phyloP scores from a whole-genome alignment of 2,888 invertebrate species.

The Patella depressa region DNA sequence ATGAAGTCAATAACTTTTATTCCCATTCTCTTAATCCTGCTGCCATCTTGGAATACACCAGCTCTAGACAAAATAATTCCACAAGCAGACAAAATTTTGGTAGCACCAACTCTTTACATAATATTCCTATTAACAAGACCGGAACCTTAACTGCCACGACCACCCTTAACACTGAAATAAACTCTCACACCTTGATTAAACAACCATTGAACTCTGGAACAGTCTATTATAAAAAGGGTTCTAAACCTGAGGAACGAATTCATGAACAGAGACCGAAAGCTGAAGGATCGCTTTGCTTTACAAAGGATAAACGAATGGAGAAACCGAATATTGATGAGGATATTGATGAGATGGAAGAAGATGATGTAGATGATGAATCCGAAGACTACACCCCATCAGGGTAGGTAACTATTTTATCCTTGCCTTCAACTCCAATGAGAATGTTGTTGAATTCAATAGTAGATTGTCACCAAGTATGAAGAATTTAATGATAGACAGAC shows the following conservation, averaged over 20 bases:
- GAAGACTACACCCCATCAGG: slow-evolving; percentile 35
- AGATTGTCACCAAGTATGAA: no score
- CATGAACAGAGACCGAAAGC: slow-evolving; percentile 55
- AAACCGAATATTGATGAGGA: slow-evolving; percentile 28
- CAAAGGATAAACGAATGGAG: slow-evolving; percentile 18
- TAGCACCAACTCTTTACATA: background rate
- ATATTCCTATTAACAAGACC: background rate
- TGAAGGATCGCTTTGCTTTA: slow-evolving; percentile 52
- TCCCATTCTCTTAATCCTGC: background rate
- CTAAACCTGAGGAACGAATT: slow-evolving; percentile 43
- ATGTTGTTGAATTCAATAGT: no score
- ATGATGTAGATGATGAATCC: slow-evolving; percentile 45
- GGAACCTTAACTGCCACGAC: slow-evolving; percentile 22
- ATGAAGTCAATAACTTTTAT: slow-evolving; percentile 40
- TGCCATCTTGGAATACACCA: slow-evolving; percentile 3
- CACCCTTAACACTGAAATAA: slow-evolving; percentile 24
- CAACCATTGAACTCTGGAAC: slow-evolving; percentile 43
- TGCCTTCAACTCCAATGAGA: no score
- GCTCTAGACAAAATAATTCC: slow-evolving; percentile 4
- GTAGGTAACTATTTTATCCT: slow-evolving; percentile 23
- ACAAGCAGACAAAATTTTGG: background rate
- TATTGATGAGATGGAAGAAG: slow-evolving; percentile 35
- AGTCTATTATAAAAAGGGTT: slow-evolving; percentile 55
- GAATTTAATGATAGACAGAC: no score
- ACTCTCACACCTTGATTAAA: slow-evolving; percentile 27